Evolutionary conservation across 1,140 invertebrate species (phyloP).

Genomic region (Acarapis woodi): DNA sequence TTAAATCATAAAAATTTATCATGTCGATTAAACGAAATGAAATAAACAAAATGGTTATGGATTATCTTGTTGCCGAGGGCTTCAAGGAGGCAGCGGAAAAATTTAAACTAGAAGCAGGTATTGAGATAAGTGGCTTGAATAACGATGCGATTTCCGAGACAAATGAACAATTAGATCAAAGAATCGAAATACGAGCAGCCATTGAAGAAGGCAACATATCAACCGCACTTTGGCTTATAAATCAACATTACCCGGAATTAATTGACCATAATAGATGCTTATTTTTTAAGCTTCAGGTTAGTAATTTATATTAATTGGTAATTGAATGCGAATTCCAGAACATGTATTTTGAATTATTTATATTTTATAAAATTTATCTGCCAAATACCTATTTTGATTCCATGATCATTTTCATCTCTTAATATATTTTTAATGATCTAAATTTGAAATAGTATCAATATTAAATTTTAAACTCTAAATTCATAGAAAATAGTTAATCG

Average conservation of each 20-base stretch:
- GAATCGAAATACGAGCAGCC: constrained; percentile 75
- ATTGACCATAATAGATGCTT: constrained; percentile 78
- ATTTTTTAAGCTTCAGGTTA: constrained; percentile 74
- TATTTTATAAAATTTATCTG: too few species aligned
- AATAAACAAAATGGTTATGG: constrained; percentile 94
- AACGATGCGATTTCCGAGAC: constrained; percentile 3
- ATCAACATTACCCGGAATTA: constrained; percentile 72
- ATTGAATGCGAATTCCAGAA: not conserved
- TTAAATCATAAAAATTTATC: too few species aligned
- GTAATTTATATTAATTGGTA: constrained; percentile 9
- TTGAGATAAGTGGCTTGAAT: constrained; percentile 16
- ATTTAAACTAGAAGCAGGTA: constrained; percentile 73
- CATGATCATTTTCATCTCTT: not conserved
- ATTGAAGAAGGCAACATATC: constrained; percentile 75
- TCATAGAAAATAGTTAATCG: not conserved
- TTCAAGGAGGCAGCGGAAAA: constrained; percentile 94
- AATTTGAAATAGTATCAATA: not conserved
- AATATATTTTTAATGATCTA: not conserved
- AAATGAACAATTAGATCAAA: constrained; percentile 31
- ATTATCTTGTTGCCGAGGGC: constrained; percentile 80
- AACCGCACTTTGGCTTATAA: constrained; percentile 71
- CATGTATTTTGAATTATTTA: too few species aligned
- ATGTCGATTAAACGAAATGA: constrained; percentile 54
- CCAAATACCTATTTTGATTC: not conserved
- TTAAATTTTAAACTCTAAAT: not conserved